These are phyloP conservation scores for Siniperca obscura DNA, from an alignment of 2,797 vertebrate species.

Conservation along the genomic window DNA sequence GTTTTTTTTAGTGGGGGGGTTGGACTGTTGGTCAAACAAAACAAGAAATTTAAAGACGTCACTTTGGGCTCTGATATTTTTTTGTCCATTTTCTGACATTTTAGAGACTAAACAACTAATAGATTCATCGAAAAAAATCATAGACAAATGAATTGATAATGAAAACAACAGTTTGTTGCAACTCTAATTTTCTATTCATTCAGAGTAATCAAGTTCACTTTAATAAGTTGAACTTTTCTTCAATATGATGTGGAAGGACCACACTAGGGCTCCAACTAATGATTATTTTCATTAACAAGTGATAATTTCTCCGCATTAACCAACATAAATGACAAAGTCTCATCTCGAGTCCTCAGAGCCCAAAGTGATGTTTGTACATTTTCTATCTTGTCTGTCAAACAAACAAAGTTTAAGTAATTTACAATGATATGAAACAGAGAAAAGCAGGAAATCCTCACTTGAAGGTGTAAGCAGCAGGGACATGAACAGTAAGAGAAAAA, in stretches of 20 bases:
- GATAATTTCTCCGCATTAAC: background rate
- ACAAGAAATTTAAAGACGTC: background rate
- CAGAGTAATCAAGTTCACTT: background rate
- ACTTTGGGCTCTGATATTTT: background rate
- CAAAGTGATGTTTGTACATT: background rate
- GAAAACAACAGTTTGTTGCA: background rate
- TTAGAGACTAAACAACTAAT: background rate
- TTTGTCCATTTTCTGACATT: background rate
- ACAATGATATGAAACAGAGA: constrained; percentile 18
- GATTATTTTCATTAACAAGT: background rate
- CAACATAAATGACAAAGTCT: background rate
- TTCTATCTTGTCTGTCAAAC: background rate
- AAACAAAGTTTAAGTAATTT: constrained; percentile 6
- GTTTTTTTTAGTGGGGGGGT: background rate
- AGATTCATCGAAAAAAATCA: background rate
- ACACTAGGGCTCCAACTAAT: background rate
- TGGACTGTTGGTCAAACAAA: background rate
- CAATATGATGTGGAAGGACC: background rate
- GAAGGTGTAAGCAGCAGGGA: constrained; percentile 9
- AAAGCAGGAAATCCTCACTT: constrained; percentile 11
- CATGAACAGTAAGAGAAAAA: constrained; percentile 6
- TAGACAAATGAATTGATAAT: background rate
- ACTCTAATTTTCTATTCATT: background rate
- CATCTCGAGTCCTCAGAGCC: background rate
- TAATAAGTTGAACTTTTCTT: background rate